Percentiles rank a stretch among this genome's conserved stretches.
Evolutionary conservation across 2,888 invertebrate species (phyloP).

Genomic region (Galerucella calmariensis): DNA sequence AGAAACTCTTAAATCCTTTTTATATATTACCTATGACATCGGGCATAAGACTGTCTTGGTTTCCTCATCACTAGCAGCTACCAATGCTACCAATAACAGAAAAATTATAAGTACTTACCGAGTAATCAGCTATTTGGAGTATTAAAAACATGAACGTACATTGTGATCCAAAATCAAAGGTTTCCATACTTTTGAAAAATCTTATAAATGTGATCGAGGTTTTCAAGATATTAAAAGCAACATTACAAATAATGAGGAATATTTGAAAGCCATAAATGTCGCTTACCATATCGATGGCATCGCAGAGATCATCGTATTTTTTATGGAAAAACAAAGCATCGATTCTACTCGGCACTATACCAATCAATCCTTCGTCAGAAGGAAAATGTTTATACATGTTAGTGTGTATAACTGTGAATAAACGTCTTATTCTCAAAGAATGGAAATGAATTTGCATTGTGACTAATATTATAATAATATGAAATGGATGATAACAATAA

Average conservation of each 20-base stretch:
- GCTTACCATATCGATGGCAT: slow-evolving; percentile 36
- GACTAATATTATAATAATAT: slow-evolving; percentile 5
- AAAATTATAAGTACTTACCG: slow-evolving; percentile 21
- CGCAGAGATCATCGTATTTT: slow-evolving; percentile 42
- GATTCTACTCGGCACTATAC: not conserved
- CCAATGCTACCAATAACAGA: too few species aligned
- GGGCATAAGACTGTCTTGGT: too few species aligned
- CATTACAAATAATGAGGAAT: slow-evolving; percentile 30
- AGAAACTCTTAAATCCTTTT: too few species aligned
- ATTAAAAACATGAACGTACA: not conserved
- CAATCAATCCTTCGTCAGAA: not conserved
- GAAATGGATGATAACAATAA: not conserved
- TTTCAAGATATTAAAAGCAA: slow-evolving; percentile 17
- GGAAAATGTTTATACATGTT: slow-evolving; percentile 22
- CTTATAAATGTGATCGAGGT: slow-evolving; percentile 7
- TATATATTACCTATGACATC: too few species aligned
- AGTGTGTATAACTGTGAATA: slow-evolving; percentile 21
- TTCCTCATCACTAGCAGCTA: too few species aligned
- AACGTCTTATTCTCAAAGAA: slow-evolving; percentile 23
- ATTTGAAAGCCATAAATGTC: slow-evolving; percentile 50
- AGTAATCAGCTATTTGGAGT: slow-evolving; percentile 12
- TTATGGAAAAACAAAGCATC: slow-evolving; percentile 37
- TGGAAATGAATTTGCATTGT: slow-evolving; percentile 36
- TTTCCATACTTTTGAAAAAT: slow-evolving; percentile 1
- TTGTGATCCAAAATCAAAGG: not conserved